phyloP scores from a whole-genome alignment of 2,888 invertebrate genomes.

The Brachynemurus nebulosus region DNA sequence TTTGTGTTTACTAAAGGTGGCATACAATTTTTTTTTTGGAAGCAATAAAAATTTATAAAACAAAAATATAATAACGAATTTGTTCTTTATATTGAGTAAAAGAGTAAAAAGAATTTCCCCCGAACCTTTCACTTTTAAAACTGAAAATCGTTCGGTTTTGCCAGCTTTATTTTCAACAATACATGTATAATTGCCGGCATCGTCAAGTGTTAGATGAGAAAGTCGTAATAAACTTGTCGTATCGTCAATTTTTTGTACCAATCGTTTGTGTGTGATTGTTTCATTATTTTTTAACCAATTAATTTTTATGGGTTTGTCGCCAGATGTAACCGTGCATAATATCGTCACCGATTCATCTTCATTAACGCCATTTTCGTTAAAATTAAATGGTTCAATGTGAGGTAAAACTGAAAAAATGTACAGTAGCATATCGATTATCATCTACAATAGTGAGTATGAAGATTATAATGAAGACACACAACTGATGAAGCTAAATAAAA shows the following conservation, averaged over 20 bases:
- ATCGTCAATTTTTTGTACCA: constrained; percentile 33
- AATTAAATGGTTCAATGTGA: constrained; percentile 38
- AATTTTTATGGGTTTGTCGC: constrained; percentile 49
- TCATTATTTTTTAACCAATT: constrained; percentile 39
- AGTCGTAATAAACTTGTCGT: constrained; percentile 34
- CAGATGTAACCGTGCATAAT: constrained; percentile 42
- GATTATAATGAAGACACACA: too few species aligned
- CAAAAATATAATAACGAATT: too few species aligned
- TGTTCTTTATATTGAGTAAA: too few species aligned
- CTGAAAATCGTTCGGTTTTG: constrained; percentile 35
- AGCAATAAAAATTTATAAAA: too few species aligned
- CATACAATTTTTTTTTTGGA: background rate
- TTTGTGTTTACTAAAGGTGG: constrained; percentile 24
- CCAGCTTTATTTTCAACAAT: constrained; percentile 43
- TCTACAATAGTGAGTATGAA: too few species aligned
- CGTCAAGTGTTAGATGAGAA: constrained; percentile 30
- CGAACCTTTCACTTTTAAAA: constrained; percentile 46
- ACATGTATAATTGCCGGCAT: constrained; percentile 43
- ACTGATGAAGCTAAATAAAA: too few species aligned
- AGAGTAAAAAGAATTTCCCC: constrained; percentile 7
- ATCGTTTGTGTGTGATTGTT: constrained; percentile 16
- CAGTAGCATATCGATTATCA: too few species aligned
- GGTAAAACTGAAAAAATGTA: constrained; percentile 33
- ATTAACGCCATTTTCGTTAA: constrained; percentile 35
- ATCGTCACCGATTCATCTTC: constrained; percentile 37